Evolutionary conservation across 2,888 invertebrate genomes (phyloP).

Genomic region (Arctia plantaginis): DNA sequence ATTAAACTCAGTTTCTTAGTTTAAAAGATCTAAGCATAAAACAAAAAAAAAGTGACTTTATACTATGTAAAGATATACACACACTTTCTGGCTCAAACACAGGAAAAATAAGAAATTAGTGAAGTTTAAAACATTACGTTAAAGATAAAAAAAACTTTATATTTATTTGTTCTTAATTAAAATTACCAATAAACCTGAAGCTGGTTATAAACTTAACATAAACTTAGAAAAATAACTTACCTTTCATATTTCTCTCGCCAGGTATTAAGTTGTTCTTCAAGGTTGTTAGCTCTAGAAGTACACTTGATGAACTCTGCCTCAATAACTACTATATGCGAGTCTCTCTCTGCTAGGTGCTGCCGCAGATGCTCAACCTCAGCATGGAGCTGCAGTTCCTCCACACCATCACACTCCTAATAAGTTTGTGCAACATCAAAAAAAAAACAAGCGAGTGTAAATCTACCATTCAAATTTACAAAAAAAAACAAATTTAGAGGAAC

Average conservation of each 20-base stretch:
- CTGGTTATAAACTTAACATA: not conserved
- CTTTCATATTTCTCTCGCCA: conserved; percentile 98
- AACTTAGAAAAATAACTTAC: conserved; percentile 58
- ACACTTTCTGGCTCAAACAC: not conserved
- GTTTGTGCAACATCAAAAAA: conserved; percentile 71
- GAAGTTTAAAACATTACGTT: not conserved
- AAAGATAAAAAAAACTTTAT: no score
- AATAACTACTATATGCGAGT: conserved; percentile 93
- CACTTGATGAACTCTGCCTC: conserved; percentile 95
- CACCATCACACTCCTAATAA: conserved; percentile 79
- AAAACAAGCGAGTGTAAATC: conserved; percentile 65
- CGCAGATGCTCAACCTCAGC: conserved; percentile 95
- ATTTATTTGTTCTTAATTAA: not conserved
- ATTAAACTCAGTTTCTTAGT: no score
- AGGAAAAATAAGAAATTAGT: not conserved
- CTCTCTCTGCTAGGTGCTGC: conserved; percentile 92
- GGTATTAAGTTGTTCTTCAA: conserved; percentile 93
- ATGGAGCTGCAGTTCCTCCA: conserved; percentile 89
- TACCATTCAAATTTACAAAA: conserved; percentile 25
- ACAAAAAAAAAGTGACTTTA: no score
- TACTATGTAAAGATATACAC: not conserved
- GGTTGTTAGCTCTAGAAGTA: conserved; percentile 91
- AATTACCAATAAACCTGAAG: not conserved
- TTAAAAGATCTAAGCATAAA: no score
- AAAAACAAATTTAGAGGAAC: conserved; percentile 38